Percentiles rank a stretch among this genome's conserved stretches.
Evolutionary conservation across 2,888 invertebrate genomes (phyloP).

Genomic region (Trisateles emortualis): DNA sequence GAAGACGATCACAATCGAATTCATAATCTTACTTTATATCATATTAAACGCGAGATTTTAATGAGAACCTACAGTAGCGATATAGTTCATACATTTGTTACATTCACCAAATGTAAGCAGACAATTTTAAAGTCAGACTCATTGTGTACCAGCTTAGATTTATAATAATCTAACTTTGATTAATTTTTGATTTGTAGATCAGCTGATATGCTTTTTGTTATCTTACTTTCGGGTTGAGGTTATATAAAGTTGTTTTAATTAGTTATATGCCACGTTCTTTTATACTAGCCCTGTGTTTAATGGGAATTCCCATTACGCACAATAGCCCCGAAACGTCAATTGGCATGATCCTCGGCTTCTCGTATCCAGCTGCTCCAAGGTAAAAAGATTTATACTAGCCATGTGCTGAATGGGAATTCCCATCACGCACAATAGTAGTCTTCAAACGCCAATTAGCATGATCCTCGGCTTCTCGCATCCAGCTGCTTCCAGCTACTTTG

Average conservation of each 20-base stretch:
- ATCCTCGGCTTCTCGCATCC: no score
- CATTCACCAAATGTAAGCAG: slow-evolving; percentile 18
- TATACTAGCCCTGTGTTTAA: no score
- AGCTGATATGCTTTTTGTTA: slow-evolving; percentile 7
- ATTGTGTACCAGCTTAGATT: slow-evolving; percentile 21
- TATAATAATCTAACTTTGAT: slow-evolving; percentile 17
- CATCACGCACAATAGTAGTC: no score
- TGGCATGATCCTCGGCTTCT: no score
- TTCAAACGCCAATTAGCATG: no score
- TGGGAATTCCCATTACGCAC: no score
- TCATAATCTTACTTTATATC: background rate
- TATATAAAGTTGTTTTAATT: slow-evolving; percentile 8
- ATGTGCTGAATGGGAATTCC: no score
- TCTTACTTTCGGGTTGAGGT: slow-evolving; percentile 7
- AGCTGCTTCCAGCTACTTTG: no score
- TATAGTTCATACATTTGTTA: slow-evolving; percentile 10
- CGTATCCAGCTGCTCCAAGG: no score
- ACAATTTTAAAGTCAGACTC: slow-evolving; percentile 22
- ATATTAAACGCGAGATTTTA: slow-evolving; percentile 2
- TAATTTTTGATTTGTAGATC: slow-evolving; percentile 17
- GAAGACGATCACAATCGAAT: background rate
- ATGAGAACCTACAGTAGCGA: slow-evolving; percentile 18
- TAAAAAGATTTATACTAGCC: no score
- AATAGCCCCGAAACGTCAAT: no score
- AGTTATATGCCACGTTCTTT: background rate